Evolutionary conservation across 37 sponge, comb jelly and placozoan species (phyloP).

Genomic region (Geodia barretti): DNA sequence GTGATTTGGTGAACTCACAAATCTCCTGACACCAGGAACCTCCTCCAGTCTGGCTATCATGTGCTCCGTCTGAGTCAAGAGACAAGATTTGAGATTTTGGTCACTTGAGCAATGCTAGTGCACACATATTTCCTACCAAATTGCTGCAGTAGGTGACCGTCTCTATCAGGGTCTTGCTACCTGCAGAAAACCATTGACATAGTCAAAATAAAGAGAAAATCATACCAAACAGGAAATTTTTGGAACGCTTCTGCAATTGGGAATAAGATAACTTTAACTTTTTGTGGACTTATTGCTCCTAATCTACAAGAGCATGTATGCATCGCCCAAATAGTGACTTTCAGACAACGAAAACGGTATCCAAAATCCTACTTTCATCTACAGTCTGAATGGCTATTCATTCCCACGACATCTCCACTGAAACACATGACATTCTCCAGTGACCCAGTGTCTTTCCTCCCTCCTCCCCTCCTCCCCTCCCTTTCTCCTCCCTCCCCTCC

Average conservation of each 20-base stretch:
- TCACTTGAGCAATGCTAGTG: neutral
- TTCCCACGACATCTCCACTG: neutral
- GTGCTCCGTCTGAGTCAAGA: conserved; percentile 49
- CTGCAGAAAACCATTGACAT: too few relatives aligned
- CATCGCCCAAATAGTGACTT: too few relatives aligned
- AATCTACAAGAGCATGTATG: too few relatives aligned
- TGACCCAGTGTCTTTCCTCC: neutral
- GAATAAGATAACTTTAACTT: too few relatives aligned
- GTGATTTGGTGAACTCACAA: conserved; percentile 40
- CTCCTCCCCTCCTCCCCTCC: neutral
- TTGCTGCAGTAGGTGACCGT: conserved; percentile 65
- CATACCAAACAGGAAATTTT: too few relatives aligned
- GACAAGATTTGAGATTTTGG: neutral
- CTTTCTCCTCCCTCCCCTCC: too few relatives aligned
- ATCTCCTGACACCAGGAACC: conserved; percentile 70
- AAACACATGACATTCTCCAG: neutral
- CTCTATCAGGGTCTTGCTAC: conserved; percentile 50
- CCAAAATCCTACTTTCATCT: too few relatives aligned
- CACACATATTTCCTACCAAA: conserved; percentile 31
- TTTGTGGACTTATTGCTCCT: too few relatives aligned
- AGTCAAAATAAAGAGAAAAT: too few relatives aligned
- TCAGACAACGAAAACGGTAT: too few relatives aligned
- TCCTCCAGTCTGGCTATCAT: conserved; percentile 61
- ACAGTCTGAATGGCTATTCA: neutral
- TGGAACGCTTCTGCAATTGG: too few relatives aligned